phyloP scores from a whole-genome alignment of 2,797 vertebrate genomes.

The Astyanax mexicanus region DNA sequence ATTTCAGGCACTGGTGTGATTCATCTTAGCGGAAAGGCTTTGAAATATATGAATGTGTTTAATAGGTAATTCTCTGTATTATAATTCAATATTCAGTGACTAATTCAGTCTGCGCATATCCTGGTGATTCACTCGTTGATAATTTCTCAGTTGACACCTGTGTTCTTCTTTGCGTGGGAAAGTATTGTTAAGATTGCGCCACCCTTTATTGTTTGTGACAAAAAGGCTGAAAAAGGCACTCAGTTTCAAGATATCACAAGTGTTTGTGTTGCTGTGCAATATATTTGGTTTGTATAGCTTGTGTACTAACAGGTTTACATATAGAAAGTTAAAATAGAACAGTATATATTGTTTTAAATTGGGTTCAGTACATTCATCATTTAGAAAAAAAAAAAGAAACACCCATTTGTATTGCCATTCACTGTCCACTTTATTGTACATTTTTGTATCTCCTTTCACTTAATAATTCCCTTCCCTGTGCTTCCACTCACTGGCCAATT shows the following conservation, averaged over 20 bases:
- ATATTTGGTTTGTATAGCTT: too few species aligned
- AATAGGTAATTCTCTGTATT: not conserved
- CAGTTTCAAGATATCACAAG: not conserved
- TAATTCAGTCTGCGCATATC: constrained; percentile 9
- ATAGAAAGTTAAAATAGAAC: too few species aligned
- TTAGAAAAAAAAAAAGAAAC: too few species aligned
- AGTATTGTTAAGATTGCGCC: not conserved
- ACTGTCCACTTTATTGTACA: not conserved
- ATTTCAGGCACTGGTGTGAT: constrained; percentile 26
- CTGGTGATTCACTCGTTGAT: constrained; percentile 2
- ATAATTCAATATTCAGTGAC: not conserved
- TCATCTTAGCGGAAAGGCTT: constrained; percentile 14
- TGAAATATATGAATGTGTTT: constrained; percentile 28
- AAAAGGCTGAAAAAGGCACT: not conserved
- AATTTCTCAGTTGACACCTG: not conserved
- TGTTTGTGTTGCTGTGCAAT: not conserved
- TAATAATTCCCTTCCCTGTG: not conserved
- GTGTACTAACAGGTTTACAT: too few species aligned
- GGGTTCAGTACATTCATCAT: too few species aligned
- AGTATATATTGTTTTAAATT: too few species aligned
- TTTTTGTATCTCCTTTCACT: too few species aligned
- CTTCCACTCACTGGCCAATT: too few species aligned
- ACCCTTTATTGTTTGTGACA: not conserved
- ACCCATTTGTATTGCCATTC: not conserved
- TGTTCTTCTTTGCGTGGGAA: not conserved